Evolutionary conservation across 1,140 invertebrate genomes (phyloP), one percentile per base, ranked within the genome.

Genomic region (Eumaeus atala): DNA sequence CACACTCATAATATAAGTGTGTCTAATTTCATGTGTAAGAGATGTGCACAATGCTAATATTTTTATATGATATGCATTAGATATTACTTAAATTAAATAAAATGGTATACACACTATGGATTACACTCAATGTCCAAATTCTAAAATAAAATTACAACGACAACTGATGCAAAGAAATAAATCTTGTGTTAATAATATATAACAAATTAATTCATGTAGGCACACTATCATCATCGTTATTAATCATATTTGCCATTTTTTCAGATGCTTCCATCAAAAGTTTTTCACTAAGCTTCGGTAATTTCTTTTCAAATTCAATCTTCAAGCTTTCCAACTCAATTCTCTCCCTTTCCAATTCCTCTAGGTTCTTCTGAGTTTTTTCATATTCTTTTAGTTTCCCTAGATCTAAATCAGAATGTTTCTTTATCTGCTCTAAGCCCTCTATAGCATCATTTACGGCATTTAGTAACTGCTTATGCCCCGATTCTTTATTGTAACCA

Each of bases 371-470:
- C 36, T 83, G 54, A 0, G 71, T 67, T 3, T 66, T 70, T 11
- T 72, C 67, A 53, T 76, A 84, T 33, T 80, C 76, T 50, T 72
- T 71, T 34, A 80, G 78, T 48, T 78, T 82, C 1, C 64, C 51
- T 8, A 63, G 9, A 48, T 81, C 71, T 34, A 84, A 53, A 16
- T 78, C 72, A 0, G 72, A 86, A 55, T 82, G 70, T 37, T 72
- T 75, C 54, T 85, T 86, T 9, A 86, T 82, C 16, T 76, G 51
- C 17, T 75, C 72, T 8, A 84, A 64, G 1, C 77, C 75, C 0
- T 75, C 70, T 4, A 84, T 74, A 8, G 84, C 78, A 18, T 86
- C 81, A 17, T 71, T 77, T 0, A 87, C 74, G 0, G 78, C 79
- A 28, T 84, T 75, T 5, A 83, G 51, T 0, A 87, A 48, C 49